Percentiles rank a stretch among this genome's conserved stretches.
Conservation (phyloP, 2,797 vertebrate species). For the Tamandua tetradactyla region DNA sequence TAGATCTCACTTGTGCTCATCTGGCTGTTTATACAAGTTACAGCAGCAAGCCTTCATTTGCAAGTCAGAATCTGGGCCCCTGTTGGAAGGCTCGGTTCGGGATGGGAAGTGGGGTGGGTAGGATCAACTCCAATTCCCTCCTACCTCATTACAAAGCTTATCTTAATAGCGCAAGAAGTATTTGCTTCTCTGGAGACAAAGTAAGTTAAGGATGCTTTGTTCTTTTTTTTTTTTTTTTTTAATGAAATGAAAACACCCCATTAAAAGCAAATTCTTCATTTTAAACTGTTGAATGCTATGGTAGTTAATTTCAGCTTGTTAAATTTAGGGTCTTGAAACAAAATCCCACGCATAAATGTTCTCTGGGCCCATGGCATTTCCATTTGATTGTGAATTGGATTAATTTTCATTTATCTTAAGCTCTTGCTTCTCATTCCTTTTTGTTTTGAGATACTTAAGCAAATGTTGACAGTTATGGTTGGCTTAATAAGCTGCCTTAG, state of each 20-base stretch:
- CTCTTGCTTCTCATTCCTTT: conserved; percentile 72
- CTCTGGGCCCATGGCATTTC: conserved; percentile 67
- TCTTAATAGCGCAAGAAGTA: conserved; percentile 56
- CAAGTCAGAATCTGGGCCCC: background rate
- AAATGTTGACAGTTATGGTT: conserved; percentile 76
- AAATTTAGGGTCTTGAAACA: conserved; percentile 72
- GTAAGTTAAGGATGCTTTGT: conserved; percentile 54
- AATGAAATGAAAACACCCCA: conserved; percentile 62
- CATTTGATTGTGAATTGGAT: conserved; percentile 80
- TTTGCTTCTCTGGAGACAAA: conserved; percentile 56
- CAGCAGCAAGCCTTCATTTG: background rate
- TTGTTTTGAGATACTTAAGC: conserved; percentile 75
- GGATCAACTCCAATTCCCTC: background rate
- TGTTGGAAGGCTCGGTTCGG: background rate
- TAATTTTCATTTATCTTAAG: conserved; percentile 77
- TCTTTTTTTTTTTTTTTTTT: background rate
- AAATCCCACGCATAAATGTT: conserved; percentile 65
- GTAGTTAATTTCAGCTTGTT: conserved; percentile 71
- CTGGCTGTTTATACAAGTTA: background rate
- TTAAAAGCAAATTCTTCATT: conserved; percentile 69
- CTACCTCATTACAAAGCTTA: conserved; percentile 43
- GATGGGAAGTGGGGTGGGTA: background rate
- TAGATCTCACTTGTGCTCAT: background rate
- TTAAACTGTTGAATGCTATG: conserved; percentile 58
- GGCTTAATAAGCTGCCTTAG: conserved; percentile 70